Conservation (phyloP, 2,888 invertebrate species). For the Spilarctia lutea region DNA sequence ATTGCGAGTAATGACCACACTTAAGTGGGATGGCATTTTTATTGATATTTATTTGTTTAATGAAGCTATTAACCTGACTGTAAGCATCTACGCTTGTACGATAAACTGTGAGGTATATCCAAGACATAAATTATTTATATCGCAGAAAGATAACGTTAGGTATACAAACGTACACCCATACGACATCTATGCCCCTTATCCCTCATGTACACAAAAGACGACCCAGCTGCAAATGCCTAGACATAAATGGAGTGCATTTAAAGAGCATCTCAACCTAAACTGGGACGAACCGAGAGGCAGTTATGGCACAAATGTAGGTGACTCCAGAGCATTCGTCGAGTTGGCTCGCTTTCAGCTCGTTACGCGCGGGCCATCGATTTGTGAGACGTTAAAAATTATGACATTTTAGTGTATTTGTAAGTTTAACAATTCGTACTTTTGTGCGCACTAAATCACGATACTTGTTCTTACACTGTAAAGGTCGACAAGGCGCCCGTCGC, state of each 20-base stretch:
- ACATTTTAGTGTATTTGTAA: constrained; percentile 15
- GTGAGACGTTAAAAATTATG: constrained; percentile 28
- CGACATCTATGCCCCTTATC: neutral
- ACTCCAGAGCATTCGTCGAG: constrained; percentile 35
- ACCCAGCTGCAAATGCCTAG: constrained; percentile 20
- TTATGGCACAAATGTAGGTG: constrained; percentile 28
- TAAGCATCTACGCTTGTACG: neutral
- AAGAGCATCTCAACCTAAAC: constrained; percentile 23
- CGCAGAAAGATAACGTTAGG: neutral
- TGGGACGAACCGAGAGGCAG: constrained; percentile 25
- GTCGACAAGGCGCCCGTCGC: constrained; percentile 17
- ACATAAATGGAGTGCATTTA: constrained; percentile 28
- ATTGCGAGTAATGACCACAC: constrained; percentile 38
- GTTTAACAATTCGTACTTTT: neutral
- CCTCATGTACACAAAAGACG: constrained; percentile 16
- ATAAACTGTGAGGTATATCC: constrained; percentile 1
- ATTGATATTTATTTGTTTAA: constrained; percentile 40
- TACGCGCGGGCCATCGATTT: constrained; percentile 44
- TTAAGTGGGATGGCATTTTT: constrained; percentile 34
- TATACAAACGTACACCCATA: neutral
- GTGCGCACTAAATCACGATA: constrained; percentile 12
- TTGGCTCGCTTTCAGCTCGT: constrained; percentile 50
- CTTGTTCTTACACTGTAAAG: constrained; percentile 2
- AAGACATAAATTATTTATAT: neutral
- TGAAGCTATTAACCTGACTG: constrained; percentile 32